Percentiles rank a stretch among this genome's conserved stretches.
Conservation (phyloP, 2,797 vertebrate species). For the Champsocephalus esox region DNA sequence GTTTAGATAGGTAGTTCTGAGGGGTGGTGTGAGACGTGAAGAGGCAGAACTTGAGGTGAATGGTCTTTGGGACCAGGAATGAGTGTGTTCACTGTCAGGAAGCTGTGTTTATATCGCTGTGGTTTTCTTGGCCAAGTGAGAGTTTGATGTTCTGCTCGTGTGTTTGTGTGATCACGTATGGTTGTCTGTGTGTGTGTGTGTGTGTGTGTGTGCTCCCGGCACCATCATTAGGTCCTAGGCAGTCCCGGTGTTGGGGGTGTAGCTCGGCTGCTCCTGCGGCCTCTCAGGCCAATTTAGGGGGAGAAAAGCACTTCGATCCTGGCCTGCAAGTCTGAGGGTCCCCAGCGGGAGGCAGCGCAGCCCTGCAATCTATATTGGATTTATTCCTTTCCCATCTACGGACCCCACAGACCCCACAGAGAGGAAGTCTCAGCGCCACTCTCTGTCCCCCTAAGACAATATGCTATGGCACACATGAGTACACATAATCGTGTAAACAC, state of each 20-base stretch:
- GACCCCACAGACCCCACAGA: slow-evolving; percentile 81
- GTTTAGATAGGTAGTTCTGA: slow-evolving; percentile 62
- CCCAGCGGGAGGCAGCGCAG: slow-evolving; percentile 83
- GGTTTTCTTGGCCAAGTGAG: slow-evolving; percentile 68
- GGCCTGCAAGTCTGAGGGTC: slow-evolving; percentile 82
- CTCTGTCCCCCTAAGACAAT: slow-evolving; percentile 77
- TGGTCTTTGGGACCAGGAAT: slow-evolving; percentile 64
- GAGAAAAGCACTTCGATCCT: slow-evolving; percentile 84
- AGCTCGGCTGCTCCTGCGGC: slow-evolving; percentile 65
- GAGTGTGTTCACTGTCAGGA: slow-evolving; percentile 65
- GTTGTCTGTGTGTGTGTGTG: slow-evolving; percentile 43
- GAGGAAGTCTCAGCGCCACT: slow-evolving; percentile 82
- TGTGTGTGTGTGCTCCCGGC: slow-evolving; percentile 47
- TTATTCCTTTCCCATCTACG: slow-evolving; percentile 86
- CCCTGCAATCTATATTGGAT: slow-evolving; percentile 90
- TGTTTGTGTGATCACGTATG: slow-evolving; percentile 24
- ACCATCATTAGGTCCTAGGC: slow-evolving; percentile 82
- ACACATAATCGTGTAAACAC: slow-evolving; percentile 74
- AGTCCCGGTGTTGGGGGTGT: slow-evolving; percentile 72
- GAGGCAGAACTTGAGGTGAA: slow-evolving; percentile 74
- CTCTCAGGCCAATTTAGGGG: slow-evolving; percentile 82
- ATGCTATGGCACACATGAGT: slow-evolving; percentile 77
- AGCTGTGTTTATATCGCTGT: slow-evolving; percentile 66
- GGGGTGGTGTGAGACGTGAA: slow-evolving; percentile 60
- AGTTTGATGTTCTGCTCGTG: slow-evolving; percentile 64